phyloP scores from a whole-genome alignment of 1,140 invertebrate genomes.

The Ostrea denselamellosa region DNA sequence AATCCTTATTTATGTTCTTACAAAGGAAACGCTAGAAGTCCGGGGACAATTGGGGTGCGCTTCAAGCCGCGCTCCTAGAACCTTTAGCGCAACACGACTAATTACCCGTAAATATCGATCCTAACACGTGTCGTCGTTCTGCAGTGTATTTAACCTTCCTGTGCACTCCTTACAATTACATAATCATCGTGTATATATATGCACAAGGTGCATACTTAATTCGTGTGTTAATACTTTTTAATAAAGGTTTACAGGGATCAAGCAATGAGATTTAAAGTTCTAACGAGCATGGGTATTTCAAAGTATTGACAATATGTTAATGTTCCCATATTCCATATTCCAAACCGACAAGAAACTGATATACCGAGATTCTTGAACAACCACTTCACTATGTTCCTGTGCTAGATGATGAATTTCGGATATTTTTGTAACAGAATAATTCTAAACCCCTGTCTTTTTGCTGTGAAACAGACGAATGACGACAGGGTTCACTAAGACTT shows the following conservation, averaged over 20 bases:
- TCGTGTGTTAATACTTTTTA: neutral
- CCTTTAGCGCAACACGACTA: constrained; percentile 7
- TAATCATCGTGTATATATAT: constrained; percentile 2
- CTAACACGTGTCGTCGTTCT: neutral
- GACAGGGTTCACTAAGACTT: neutral
- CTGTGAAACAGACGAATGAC: neutral
- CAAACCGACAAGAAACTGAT: neutral
- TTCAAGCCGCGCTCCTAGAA: neutral
- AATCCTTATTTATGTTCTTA: neutral
- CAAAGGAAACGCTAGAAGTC: constrained; percentile 24
- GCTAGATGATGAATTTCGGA: neutral
- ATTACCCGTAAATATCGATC: constrained; percentile 34
- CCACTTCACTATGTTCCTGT: neutral
- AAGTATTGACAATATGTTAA: neutral
- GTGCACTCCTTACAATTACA: neutral
- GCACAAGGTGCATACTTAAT: constrained; percentile 21
- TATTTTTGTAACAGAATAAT: neutral
- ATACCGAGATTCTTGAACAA: neutral
- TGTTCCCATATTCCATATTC: neutral
- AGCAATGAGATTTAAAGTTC: neutral
- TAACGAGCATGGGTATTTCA: neutral
- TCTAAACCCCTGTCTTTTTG: neutral
- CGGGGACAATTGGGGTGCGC: neutral
- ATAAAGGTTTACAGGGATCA: neutral
- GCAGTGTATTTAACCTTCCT: neutral